phyloP scores from a whole-genome alignment of 1,140 invertebrate species.

The Coenobita brevimanus region DNA sequence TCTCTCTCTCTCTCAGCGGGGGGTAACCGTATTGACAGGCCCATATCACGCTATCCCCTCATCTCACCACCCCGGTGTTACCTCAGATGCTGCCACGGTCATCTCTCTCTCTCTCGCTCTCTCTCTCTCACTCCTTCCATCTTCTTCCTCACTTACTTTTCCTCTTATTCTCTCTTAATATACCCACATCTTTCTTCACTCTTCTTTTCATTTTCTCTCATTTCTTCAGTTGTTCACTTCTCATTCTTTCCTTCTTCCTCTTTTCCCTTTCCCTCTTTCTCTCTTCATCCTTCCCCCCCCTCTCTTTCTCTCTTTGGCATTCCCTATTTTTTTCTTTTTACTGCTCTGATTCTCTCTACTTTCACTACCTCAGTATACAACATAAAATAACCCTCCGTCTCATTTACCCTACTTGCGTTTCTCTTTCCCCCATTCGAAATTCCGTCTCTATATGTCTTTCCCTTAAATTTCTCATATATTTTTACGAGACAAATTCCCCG shows the following conservation, averaged over 20 bases:
- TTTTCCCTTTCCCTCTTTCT: background rate
- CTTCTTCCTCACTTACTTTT: background rate
- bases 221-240: background rate
- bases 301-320: background rate
- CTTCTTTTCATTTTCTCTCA: too few species aligned
- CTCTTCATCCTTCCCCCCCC: background rate
- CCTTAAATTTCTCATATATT: too few species aligned
- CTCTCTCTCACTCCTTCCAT: background rate
- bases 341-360: too few species aligned
- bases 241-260: slow-evolving; percentile 16
- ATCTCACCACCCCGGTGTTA: background rate
- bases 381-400: too few species aligned
- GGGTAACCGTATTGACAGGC: background rate
- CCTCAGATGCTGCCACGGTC: background rate
- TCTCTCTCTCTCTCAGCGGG: background rate
- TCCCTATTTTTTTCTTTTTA: background rate
- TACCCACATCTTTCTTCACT: background rate
- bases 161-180: background rate
- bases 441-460: too few species aligned
- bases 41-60: background rate
- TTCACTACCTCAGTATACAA: too few species aligned
- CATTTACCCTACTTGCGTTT: too few species aligned
- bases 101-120: background rate
- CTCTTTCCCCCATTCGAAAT: too few species aligned
- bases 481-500: too few species aligned